Evolutionary conservation across 1,140 invertebrate species (phyloP).

Genomic region (Tetragnatha versicolor): DNA sequence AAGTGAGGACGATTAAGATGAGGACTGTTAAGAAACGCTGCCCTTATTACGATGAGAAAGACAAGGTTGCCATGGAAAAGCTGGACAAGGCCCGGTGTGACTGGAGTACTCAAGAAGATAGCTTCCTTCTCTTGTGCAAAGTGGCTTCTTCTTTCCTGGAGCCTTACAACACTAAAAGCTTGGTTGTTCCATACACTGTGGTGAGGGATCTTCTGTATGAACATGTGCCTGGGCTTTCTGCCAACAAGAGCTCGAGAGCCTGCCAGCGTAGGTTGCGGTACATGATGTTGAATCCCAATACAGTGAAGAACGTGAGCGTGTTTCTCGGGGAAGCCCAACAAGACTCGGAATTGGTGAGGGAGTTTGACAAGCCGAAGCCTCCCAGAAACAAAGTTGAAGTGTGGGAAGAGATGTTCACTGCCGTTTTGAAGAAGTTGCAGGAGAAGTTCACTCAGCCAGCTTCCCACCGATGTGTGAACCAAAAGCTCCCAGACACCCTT

Average conservation of each 20-base stretch:
- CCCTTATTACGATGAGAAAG: slow-evolving; percentile 72
- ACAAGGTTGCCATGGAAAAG: slow-evolving; percentile 71
- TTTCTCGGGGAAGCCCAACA: slow-evolving; percentile 72
- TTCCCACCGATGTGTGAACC: slow-evolving; percentile 32
- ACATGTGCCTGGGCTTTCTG: slow-evolving; percentile 65
- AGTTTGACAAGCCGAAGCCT: slow-evolving; percentile 60
- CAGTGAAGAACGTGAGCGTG: slow-evolving; percentile 68
- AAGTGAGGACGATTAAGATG: not conserved
- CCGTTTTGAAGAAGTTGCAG: slow-evolving; percentile 57
- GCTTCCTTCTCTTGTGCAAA: slow-evolving; percentile 71
- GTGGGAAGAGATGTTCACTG: slow-evolving; percentile 52
- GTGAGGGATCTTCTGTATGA: slow-evolving; percentile 73
- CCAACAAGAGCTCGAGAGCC: slow-evolving; percentile 75
- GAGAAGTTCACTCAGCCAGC: slow-evolving; percentile 56
- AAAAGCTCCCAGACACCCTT: slow-evolving; percentile 17
- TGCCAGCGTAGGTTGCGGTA: slow-evolving; percentile 73
- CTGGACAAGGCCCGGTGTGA: slow-evolving; percentile 70
- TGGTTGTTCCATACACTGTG: slow-evolving; percentile 65
- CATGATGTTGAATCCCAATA: slow-evolving; percentile 71
- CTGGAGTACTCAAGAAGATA: slow-evolving; percentile 62
- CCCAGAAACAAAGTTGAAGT: slow-evolving; percentile 49
- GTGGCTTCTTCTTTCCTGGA: slow-evolving; percentile 73
- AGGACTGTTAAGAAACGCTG: slow-evolving; percentile 53
- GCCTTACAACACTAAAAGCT: slow-evolving; percentile 65
- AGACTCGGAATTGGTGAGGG: slow-evolving; percentile 66